Evolutionary conservation across 2,113 vertebrate genomes (phyloP), one percentile per base, ranked within the genome.

Genomic region (Chaetodon auriga): DNA sequence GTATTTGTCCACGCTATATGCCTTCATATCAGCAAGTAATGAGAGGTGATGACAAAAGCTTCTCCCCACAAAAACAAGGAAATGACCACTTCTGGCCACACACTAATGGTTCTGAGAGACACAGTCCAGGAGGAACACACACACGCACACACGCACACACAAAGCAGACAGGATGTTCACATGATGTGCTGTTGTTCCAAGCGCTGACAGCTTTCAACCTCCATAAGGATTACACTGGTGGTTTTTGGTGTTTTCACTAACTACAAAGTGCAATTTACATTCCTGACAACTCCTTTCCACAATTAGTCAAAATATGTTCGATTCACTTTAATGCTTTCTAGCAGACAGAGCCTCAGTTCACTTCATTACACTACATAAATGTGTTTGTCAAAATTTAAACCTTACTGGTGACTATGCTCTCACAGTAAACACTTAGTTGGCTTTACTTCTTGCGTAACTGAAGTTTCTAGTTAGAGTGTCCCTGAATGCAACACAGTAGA

Each of bases 91-190:
- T 23, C 1, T 54, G 57, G 30, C 46, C 16, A 38, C 53, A 69
- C 21, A 10, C 23, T 65, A 38, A 49, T 51, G 46, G 19, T 11
- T 71, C 1, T 19, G 38, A 60, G 48, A 14, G 30, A 38, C 25
- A 10, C 30, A 49, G n/a, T 16, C 54, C 53, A 4, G 36, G 4
- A 15, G 55, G 15, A 41, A 19, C 1, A 64, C 43, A 4, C 51
- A 5, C 74, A 19, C 30, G 3, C 30, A 30, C 30, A 30, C 30
- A 30, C 30, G 3, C 30, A 30, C 30, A 30, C 30, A 30, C 30
- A 30, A 30, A 30, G 30, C 3, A 55, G 15, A 73, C 63, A 53
- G 35, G 63, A 82, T 69, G 84, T 62, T 61, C 46, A 35, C 43
- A 46, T 30, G 23, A 63, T 58, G 49, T 23, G 19, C 2, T 6